These are phyloP conservation scores for Eunapius fragilis DNA, from an alignment of 37 sponge, comb jelly and placozoan genomes.

Conservation along the genomic window DNA sequence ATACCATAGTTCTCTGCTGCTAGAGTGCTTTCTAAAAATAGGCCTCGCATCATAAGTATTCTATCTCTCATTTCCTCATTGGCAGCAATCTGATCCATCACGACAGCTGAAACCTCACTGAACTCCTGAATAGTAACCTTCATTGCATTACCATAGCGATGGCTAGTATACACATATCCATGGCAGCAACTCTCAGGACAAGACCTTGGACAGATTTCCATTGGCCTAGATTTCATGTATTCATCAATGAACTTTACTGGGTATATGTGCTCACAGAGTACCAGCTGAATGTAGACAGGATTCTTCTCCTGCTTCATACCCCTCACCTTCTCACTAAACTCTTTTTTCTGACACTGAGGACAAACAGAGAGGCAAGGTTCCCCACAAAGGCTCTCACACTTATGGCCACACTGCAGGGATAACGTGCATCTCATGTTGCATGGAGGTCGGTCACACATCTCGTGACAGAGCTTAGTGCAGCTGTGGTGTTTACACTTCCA, in stretches of 20 bases:
- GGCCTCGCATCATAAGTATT: neutral
- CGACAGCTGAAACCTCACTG: neutral
- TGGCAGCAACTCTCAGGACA: slow-evolving; percentile 31
- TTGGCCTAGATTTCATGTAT: neutral
- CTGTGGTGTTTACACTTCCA: slow-evolving; percentile 39
- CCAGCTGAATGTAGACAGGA: slow-evolving; percentile 25
- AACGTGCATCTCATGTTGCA: slow-evolving; percentile 60
- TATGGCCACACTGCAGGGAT: slow-evolving; percentile 60
- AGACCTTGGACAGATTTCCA: slow-evolving; percentile 8
- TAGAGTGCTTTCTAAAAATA: no score
- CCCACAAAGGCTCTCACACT: slow-evolving; percentile 75
- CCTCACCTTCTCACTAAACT: slow-evolving; percentile 17
- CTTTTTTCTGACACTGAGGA: slow-evolving; percentile 24
- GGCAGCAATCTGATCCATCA: neutral
- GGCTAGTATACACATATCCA: neutral
- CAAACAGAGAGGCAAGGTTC: slow-evolving; percentile 69
- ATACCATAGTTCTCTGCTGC: no score
- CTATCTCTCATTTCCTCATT: neutral
- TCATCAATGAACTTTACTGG: slow-evolving; percentile 40
- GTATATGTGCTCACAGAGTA: slow-evolving; percentile 42
- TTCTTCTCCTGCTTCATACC: no score
- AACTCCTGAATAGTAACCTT: slow-evolving; percentile 3
- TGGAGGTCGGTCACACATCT: slow-evolving; percentile 48
- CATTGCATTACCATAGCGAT: slow-evolving; percentile 50
- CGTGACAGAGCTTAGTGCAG: slow-evolving; percentile 60